Evolutionary conservation across 2,797 vertebrate species (phyloP).

Genomic region (Enteromius paludinosus): DNA sequence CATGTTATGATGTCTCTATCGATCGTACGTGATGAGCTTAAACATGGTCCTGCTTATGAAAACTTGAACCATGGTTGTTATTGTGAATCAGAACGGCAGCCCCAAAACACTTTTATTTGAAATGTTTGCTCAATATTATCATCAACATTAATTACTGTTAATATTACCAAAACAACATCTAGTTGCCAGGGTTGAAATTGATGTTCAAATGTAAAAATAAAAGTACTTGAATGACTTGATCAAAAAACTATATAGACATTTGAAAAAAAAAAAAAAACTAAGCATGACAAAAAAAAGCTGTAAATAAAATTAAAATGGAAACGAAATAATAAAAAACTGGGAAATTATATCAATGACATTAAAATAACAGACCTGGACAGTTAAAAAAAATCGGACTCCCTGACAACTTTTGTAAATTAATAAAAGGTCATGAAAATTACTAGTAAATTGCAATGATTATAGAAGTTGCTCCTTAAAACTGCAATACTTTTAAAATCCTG

Average conservation of each 20-base stretch:
- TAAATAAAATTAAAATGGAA: too few relatives aligned
- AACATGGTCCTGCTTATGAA: background rate
- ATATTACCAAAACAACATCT: too few relatives aligned
- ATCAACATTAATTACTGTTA: background rate
- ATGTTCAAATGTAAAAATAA: background rate
- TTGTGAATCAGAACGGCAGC: background rate
- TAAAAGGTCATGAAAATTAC: background rate
- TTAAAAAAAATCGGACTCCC: background rate
- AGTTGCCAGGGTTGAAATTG: background rate
- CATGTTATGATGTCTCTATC: background rate
- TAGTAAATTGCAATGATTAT: background rate
- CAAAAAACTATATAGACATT: too few relatives aligned
- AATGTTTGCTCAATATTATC: background rate
- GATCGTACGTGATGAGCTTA: background rate
- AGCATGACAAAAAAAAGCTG: too few relatives aligned
- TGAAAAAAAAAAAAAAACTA: too few relatives aligned
- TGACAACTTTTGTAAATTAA: background rate
- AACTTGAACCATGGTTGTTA: background rate
- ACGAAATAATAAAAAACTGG: background rate
- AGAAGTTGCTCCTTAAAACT: background rate
- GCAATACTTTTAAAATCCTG: background rate
- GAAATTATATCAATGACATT: background rate
- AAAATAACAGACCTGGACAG: background rate
- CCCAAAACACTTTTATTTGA: background rate
- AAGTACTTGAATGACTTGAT: background rate